These are phyloP conservation scores for Aleiodes alternator DNA, from an alignment of 2,888 invertebrate genomes.

Conservation along the genomic window DNA sequence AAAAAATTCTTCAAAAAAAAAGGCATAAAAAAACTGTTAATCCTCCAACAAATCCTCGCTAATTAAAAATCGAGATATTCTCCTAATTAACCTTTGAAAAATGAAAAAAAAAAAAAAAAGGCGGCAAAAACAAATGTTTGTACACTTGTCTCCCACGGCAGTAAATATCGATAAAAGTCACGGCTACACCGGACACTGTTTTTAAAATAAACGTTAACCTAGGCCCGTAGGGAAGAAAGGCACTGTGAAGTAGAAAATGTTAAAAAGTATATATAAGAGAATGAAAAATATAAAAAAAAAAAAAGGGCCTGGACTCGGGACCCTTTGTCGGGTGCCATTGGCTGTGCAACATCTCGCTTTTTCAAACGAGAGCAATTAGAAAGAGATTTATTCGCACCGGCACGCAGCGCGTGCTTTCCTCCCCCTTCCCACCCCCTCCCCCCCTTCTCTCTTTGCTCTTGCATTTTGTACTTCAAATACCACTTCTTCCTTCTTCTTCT, in stretches of 20 bases:
- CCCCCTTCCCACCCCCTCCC: slow-evolving; percentile 4
- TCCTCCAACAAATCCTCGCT: no score
- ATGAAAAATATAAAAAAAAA: no score
- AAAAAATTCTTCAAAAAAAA: no score
- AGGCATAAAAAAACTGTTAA: no score
- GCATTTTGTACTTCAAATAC: neutral
- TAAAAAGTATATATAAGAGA: no score
- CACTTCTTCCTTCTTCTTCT: slow-evolving; percentile 9
- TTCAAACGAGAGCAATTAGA: slow-evolving; percentile 70
- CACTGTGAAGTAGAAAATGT: no score
- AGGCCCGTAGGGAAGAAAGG: slow-evolving; percentile 24
- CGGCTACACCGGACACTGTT: neutral
- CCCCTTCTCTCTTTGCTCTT: no score
- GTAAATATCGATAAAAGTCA: slow-evolving; percentile 69
- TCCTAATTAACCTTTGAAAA: neutral
- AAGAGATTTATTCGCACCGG: slow-evolving; percentile 71
- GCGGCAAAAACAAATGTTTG: neutral
- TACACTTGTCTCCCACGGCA: slow-evolving; percentile 51
- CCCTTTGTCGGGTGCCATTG: slow-evolving; percentile 69
- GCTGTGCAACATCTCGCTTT: slow-evolving; percentile 64
- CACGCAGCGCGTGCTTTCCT: slow-evolving; percentile 56
- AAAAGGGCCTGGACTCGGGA: neutral
- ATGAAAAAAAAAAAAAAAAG: no score
- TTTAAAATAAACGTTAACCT: slow-evolving; percentile 21
- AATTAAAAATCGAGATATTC: neutral